phyloP scores from a whole-genome alignment of 2,113 vertebrate genomes.

The Tricholaema leucomelas region DNA sequence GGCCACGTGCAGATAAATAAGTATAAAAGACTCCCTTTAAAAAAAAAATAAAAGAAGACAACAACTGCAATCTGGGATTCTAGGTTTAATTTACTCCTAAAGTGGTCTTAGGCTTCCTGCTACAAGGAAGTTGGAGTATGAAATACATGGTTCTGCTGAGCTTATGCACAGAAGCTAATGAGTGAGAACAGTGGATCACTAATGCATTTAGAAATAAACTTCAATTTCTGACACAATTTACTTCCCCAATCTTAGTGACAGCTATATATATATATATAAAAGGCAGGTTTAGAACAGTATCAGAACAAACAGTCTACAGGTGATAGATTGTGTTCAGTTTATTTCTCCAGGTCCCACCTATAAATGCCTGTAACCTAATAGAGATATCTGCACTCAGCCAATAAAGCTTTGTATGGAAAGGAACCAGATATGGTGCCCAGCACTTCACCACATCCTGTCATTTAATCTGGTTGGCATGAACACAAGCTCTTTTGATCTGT shows the following conservation, averaged over 20 bases:
- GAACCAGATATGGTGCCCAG: conserved; percentile 55
- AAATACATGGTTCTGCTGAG: not conserved
- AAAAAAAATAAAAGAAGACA: not conserved
- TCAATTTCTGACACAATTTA: conserved; percentile 51
- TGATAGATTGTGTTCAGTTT: conserved; percentile 43
- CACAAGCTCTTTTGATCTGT: conserved; percentile 70
- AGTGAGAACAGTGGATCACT: not conserved
- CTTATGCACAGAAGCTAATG: not conserved
- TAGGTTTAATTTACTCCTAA: not conserved
- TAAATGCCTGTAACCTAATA: not conserved
- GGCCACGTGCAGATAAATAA: not conserved
- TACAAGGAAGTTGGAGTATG: not conserved
- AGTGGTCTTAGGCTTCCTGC: not conserved
- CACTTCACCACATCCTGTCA: conserved; percentile 67
- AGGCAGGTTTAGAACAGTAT: conserved; percentile 28
- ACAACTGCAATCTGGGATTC: not conserved
- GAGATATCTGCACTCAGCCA: conserved; percentile 14
- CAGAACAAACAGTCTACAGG: conserved; percentile 40
- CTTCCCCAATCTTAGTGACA: conserved; percentile 7
- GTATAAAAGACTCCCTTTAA: not conserved
- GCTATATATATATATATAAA: no score
- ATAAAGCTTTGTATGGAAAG: conserved; percentile 36
- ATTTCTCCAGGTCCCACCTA: conserved; percentile 22
- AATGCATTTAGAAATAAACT: conserved; percentile 31
- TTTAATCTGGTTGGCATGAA: conserved; percentile 61